Evolutionary conservation across 2,797 vertebrate species (phyloP), one percentile per base, ranked within the genome.

Genomic region (Esox masquinongy): DNA sequence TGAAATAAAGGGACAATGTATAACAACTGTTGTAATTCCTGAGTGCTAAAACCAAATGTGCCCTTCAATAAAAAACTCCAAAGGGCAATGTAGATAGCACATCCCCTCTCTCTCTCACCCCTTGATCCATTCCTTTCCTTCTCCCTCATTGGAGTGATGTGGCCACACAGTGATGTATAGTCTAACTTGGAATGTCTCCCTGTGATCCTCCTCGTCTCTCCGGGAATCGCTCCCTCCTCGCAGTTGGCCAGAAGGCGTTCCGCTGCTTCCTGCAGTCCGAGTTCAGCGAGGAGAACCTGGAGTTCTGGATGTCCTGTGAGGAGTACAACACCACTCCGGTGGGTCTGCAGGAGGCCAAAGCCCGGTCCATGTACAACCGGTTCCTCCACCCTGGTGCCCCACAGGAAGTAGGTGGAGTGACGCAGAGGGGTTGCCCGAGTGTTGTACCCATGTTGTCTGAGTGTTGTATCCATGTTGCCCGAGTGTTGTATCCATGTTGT

Each of bases 301-400:
- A 91, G 79, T 95, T 95, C 84, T 95, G 94, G 94, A 70, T 95
- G 79, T 94, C 94, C 5, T 95, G 94, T n/a, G 88, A 95, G 75
- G 91, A 95, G 7, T 96, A 93, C 86, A 88, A 87, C 77, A 68
- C 73, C 49, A 83, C 83, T 4, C 72, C 89, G 15, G 77, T 78
- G 9, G 77, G 79, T 56, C 71, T 83, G 79, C 85, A 81, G 85
- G 80, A 82, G 76, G 74, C 69, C 70, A 94, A 94, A 73, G 93
- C 93, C 78, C 70, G 85, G 75, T 80, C 75, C 76, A 93, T 92
- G 83, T 93, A 89, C 82, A 89, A 26, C 39, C 91, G 90, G 84
- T 95, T 95, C 31, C 91, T 95, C 83, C 87, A 89, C 77, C 80
- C 90, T 1, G 92, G 94, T 0, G 92, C 95, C 6, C 92, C 92